Percentiles rank a stretch among this genome's conserved stretches.
phyloP scores from a whole-genome alignment of 2,888 invertebrate species.

The Tanypteryx hageni region DNA sequence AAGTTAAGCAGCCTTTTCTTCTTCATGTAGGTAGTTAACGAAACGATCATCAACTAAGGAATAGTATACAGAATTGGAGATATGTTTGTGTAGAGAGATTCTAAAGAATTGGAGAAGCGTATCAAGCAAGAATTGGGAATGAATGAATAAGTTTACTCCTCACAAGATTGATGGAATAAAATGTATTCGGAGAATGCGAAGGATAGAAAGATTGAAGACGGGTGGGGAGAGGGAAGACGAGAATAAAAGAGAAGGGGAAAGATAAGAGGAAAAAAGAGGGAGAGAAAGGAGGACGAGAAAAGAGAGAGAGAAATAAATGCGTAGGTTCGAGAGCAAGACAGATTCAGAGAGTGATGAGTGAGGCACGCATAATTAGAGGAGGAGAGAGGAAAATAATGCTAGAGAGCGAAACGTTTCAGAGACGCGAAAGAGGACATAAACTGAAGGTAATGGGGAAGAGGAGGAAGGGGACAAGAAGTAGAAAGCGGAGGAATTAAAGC shows the following conservation, averaged over 20 bases:
- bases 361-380: constrained; percentile 20
- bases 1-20: no score
- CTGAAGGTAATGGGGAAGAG: background rate
- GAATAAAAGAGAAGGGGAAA: background rate
- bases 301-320: background rate
- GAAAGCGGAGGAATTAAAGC: background rate
- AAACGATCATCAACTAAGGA: no score
- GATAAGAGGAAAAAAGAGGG: background rate
- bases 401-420: background rate
- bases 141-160: background rate
- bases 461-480: background rate
- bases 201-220: background rate
- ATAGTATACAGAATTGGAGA: no score
- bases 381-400: background rate
- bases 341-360: background rate
- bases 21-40: no score
- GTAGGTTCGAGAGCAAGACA: background rate
- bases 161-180: constrained; percentile 6
- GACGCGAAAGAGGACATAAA: background rate
- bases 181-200: background rate
- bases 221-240: background rate
- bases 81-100: no score
- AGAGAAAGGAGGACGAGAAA: background rate
- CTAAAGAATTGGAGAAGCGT: background rate
- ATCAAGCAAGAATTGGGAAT: constrained; percentile 4